Evolutionary conservation across 2,888 invertebrate genomes (phyloP).

Genomic region (Agrochola lychnidis): DNA sequence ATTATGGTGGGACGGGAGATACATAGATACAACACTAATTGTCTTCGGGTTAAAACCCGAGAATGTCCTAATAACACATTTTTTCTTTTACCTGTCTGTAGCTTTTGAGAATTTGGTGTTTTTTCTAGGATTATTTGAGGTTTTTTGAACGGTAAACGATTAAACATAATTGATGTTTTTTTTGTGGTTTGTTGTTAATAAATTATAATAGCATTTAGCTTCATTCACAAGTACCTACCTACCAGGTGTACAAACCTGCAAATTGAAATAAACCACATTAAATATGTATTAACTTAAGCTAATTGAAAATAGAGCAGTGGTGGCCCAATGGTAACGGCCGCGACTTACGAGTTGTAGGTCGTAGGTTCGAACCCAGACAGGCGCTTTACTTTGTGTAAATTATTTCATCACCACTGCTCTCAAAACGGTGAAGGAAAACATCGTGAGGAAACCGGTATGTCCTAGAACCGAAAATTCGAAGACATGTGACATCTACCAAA

Average conservation of each 20-base stretch:
- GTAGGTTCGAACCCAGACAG: too few relatives aligned
- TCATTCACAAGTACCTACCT: neutral
- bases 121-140: neutral
- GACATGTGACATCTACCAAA: too few relatives aligned
- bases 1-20: slow-evolving; percentile 34
- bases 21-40: slow-evolving; percentile 51
- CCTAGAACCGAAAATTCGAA: too few relatives aligned
- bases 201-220: neutral
- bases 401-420: too few relatives aligned
- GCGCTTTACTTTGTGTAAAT: too few relatives aligned
- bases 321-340: too few relatives aligned
- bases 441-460: too few relatives aligned
- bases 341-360: too few relatives aligned
- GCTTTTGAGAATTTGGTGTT: neutral
- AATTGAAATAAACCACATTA: neutral
- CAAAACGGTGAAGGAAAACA: too few relatives aligned
- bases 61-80: slow-evolving; percentile 35
- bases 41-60: slow-evolving; percentile 33
- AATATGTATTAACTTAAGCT: neutral
- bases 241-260: neutral
- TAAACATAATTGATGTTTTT: neutral
- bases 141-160: slow-evolving; percentile 10
- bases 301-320: too few relatives aligned
- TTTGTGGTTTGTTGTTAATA: neutral
- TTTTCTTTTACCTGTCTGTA: slow-evolving; percentile 1